Evolutionary conservation across 2,113 vertebrate genomes (phyloP).

Genomic region (Thymallus thymallus): DNA sequence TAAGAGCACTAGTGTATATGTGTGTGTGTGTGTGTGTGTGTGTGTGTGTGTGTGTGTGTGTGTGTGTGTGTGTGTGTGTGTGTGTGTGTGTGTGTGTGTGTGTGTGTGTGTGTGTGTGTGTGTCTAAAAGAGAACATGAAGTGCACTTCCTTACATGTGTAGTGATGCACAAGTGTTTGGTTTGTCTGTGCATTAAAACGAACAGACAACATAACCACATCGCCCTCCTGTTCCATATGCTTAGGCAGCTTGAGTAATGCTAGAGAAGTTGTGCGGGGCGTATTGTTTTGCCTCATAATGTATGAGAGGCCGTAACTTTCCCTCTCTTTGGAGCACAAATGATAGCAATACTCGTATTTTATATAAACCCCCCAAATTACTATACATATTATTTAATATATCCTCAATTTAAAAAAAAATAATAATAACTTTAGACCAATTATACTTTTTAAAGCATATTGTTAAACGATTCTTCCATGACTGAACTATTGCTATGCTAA

Average conservation of each 20-base stretch:
- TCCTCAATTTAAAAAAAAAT: constrained; percentile 1
- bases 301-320: constrained; percentile 61
- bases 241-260: constrained; percentile 51
- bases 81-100: constrained; percentile 13
- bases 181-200: constrained; percentile 46
- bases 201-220: constrained; percentile 48
- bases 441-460: no score
- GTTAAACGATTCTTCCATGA: no score
- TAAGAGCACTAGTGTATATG: no score
- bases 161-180: constrained; percentile 20
- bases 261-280: constrained; percentile 54
- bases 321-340: constrained; percentile 46
- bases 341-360: constrained; percentile 19
- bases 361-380: constrained; percentile 27
- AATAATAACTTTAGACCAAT: no score
- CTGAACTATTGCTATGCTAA: no score
- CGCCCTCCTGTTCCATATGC: constrained; percentile 50
- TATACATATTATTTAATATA: background rate
- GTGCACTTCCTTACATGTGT: constrained; percentile 20
- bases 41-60: no score
- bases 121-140: background rate
- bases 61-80: constrained; percentile 4
- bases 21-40: no score
- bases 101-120: constrained; percentile 26
- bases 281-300: constrained; percentile 54